phyloP scores from a whole-genome alignment of 2,797 vertebrate genomes.

The Acanthornis magna region DNA sequence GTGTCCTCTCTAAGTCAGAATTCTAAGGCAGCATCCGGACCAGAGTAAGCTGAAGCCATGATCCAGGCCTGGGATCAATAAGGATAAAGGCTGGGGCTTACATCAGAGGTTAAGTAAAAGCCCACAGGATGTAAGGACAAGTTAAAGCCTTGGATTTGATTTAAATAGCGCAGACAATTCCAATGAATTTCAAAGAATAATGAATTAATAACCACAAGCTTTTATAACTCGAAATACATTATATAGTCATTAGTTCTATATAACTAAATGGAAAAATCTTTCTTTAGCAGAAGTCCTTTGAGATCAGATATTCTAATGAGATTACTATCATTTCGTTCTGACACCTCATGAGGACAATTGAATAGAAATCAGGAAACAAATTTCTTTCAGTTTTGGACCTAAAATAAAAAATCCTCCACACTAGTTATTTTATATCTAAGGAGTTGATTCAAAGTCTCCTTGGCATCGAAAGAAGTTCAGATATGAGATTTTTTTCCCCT shows the following conservation, averaged over 20 bases:
- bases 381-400: background rate
- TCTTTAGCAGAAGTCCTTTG: constrained; percentile 51
- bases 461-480: background rate
- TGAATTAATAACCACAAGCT: constrained; percentile 60
- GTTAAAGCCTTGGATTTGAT: constrained; percentile 4
- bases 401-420: constrained; percentile 17
- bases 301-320: constrained; percentile 56
- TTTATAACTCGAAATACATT: constrained; percentile 43
- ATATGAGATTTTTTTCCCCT: background rate
- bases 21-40: background rate
- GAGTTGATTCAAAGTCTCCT: background rate
- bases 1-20: background rate
- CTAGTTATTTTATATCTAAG: background rate
- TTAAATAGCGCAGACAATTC: constrained; percentile 18
- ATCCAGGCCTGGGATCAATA: background rate
- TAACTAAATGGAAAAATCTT: constrained; percentile 57
- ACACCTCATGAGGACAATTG: constrained; percentile 17
- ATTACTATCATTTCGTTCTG: constrained; percentile 49
- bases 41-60: background rate
- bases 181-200: constrained; percentile 60
- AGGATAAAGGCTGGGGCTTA: background rate
- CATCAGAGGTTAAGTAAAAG: background rate
- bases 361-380: constrained; percentile 42
- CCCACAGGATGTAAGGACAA: background rate
- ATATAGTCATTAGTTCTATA: constrained; percentile 57